Evolutionary conservation across 2,888 invertebrate genomes (phyloP), one percentile per base, ranked within the genome.

Genomic region (Orthosia gothica): DNA sequence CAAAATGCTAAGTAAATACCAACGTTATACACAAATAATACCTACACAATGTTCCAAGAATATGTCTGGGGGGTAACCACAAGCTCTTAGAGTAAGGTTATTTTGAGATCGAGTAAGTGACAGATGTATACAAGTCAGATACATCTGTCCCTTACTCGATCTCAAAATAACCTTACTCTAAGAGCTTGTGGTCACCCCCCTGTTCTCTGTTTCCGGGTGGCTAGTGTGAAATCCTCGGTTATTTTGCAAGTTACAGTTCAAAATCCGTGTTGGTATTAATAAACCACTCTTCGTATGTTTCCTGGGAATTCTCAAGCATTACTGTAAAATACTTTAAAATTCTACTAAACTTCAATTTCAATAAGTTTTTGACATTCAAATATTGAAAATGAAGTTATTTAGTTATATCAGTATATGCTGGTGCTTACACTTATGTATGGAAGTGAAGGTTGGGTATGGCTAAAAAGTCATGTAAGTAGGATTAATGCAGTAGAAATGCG

Each of bases 121-220:
- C n/a, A n/a, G n/a, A n/a, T n/a, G n/a, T n/a, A n/a, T n/a, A n/a
- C n/a, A n/a, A n/a, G n/a, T n/a, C n/a, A n/a, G n/a, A n/a, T n/a
- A n/a, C n/a, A n/a, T n/a, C n/a, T n/a, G n/a, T n/a, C n/a, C n/a
- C n/a, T n/a, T n/a, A n/a, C n/a, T n/a, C n/a, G n/a, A n/a, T n/a
- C n/a, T n/a, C n/a, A n/a, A n/a, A n/a, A n/a, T n/a, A n/a, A n/a
- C n/a, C n/a, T n/a, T n/a, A n/a, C n/a, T n/a, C n/a, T n/a, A n/a
- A n/a, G n/a, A n/a, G n/a, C n/a, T n/a, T n/a, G n/a, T n/a, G n/a
- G n/a, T n/a, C n/a, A n/a, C n/a, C n/a, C n/a, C n/a, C n/a, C n/a
- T 76, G 49, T 15, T n/a, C 55, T 59, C 23, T 57, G 50, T 26
- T 81, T 79, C 79, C 82, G 79, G 65, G 69, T 81, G 16, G 68